These are phyloP conservation scores for Embidobia sp. DNA, from an alignment of 2,888 invertebrate species.

Conservation along the genomic window DNA sequence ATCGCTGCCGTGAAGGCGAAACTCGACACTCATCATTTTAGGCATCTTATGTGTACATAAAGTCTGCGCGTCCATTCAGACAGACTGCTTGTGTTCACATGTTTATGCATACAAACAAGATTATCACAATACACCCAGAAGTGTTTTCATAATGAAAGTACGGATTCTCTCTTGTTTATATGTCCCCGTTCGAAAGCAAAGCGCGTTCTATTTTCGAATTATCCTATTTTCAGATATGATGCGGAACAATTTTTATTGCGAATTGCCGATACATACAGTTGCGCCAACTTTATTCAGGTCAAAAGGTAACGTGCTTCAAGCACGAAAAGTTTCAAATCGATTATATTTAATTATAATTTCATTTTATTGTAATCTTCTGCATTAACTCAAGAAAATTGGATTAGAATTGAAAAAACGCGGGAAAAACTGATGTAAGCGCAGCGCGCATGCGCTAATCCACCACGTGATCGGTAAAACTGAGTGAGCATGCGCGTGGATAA, in stretches of 20 bases:
- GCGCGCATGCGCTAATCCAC: too few relatives aligned
- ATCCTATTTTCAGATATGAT: not conserved
- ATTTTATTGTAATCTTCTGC: too few relatives aligned
- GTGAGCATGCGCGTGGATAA: too few relatives aligned
- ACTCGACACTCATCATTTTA: conserved; percentile 31
- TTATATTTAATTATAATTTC: too few relatives aligned
- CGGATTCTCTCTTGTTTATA: conserved; percentile 2
- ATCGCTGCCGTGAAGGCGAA: conserved; percentile 8
- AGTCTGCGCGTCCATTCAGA: conserved; percentile 1
- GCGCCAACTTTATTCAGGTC: too few relatives aligned
- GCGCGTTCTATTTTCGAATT: conserved; percentile 7
- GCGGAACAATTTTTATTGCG: conserved; percentile 3
- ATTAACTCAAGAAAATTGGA: too few relatives aligned
- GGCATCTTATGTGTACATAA: conserved; percentile 13
- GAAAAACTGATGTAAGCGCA: too few relatives aligned
- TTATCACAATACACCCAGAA: conserved; percentile 17
- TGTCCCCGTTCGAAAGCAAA: not conserved
- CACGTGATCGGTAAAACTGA: too few relatives aligned
- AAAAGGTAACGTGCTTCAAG: too few relatives aligned
- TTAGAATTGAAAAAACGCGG: too few relatives aligned
- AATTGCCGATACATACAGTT: not conserved
- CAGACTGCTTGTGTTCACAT: conserved; percentile 21
- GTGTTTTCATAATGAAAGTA: conserved; percentile 29
- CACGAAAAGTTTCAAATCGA: too few relatives aligned
- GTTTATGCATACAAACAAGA: conserved; percentile 32